Base-by-base conservation (phyloP, 2,113 vertebrate species). In the Corvus moneduloides region DNA sequence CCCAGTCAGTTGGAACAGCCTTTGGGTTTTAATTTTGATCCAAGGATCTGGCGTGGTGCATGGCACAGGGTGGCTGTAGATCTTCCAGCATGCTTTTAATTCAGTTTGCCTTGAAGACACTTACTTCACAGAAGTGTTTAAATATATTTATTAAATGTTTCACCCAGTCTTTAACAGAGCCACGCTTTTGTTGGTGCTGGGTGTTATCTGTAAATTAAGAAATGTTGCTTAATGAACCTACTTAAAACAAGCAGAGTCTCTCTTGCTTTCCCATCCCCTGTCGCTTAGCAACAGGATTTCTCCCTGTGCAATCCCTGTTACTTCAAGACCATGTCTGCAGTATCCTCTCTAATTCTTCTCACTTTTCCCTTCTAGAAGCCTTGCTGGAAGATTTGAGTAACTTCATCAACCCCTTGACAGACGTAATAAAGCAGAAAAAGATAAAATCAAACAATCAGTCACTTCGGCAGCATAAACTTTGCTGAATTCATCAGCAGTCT, bases 251-350 rank as follows among this genome's bases (percentile, higher is more conserved):
- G 63, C 51, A 4, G 16, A 49, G 51, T 49, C 27, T 67, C 62
- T 69, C 24, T 54, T 85, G 75, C 68, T 21, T 93, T 74, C 43
- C 80, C 78, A 55, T 81, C 86, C 54, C 59, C 23, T 44, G 94
- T 96, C 6, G 26, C 96, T 93, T 97, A 93, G 96, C 96, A 97
- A 96, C 95, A 59, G 91, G 39, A 48, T 63, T 64, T 92, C 68
- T 87, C 79, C 61, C 68, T 22, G 16, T 85, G 54, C 63, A 24
- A 3, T 58, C 71, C 75, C 37, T 44, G 48, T 28, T 66, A 12
- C 72, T 92, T 91, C 27, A 73, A 41, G 54, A 20, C 66, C 63
- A 8, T 43, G 32, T 49, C 64, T 75, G 54, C 51, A 51, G 13
- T 62, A 59, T 49, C 54, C 72, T 81, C 68, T 52, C 43, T 69